Conservation (phyloP, 2,113 vertebrate genomes). For the Heptranchias perlo region DNA sequence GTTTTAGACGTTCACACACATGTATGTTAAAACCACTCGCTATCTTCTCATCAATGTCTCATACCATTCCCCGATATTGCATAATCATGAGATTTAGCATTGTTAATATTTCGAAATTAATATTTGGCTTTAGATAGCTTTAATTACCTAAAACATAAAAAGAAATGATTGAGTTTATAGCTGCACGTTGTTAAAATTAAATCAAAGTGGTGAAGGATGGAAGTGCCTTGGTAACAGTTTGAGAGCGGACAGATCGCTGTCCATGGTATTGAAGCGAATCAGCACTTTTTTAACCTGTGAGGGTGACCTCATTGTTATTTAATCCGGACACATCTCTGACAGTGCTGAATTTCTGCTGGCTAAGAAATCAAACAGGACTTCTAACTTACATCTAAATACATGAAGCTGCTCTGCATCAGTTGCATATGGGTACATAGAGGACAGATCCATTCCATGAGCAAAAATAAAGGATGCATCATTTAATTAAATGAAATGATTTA, state of each 20-base stretch:
- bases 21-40: not conserved
- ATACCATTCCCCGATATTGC: not conserved
- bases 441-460: not conserved
- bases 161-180: not conserved
- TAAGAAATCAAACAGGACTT: not conserved
- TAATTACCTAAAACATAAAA: not conserved
- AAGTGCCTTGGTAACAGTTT: not conserved
- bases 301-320: conserved; percentile 32
- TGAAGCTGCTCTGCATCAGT: too few relatives aligned
- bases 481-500: not conserved
- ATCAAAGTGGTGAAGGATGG: not conserved
- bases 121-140: not conserved
- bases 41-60: not conserved
- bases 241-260: conserved; percentile 49
- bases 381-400: not conserved
- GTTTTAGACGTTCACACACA: not conserved
- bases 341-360: conserved; percentile 34
- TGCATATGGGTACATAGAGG: not conserved
- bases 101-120: not conserved
- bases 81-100: not conserved
- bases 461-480: not conserved
- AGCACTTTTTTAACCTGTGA: not conserved
- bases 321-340: conserved; percentile 19
- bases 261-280: conserved; percentile 60
- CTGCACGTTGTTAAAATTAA: not conserved